Percentiles rank a stretch among this genome's conserved stretches.
Evolutionary conservation across 2,797 vertebrate species (phyloP).

Genomic region (Schizopygopsis pylzovi): DNA sequence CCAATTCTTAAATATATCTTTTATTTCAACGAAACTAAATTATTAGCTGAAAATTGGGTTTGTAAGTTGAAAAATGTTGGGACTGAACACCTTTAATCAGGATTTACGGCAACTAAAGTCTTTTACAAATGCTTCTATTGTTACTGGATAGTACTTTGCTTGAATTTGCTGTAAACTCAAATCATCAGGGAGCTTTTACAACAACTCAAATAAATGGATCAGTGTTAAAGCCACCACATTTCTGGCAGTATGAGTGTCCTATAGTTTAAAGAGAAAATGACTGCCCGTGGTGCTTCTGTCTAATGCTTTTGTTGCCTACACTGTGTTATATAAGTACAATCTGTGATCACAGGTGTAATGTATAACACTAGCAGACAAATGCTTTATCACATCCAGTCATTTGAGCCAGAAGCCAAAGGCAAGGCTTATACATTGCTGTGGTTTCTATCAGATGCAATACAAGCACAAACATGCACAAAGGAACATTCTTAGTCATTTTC

Average conservation of each 20-base stretch:
- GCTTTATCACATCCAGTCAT: constrained; percentile 12
- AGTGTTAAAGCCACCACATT: background rate
- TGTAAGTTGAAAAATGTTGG: no score
- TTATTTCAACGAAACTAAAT: no score
- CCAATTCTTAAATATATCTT: no score
- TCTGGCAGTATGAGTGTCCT: background rate
- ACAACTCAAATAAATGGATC: background rate
- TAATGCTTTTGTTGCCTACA: constrained; percentile 25
- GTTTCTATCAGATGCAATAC: constrained; percentile 3
- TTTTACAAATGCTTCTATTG: no score
- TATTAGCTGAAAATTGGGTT: no score
- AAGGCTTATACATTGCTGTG: constrained; percentile 19
- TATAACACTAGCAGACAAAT: constrained; percentile 19
- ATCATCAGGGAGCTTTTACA: background rate
- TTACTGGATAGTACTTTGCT: no score
- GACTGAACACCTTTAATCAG: no score
- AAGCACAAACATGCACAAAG: background rate
- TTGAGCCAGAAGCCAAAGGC: constrained; percentile 1
- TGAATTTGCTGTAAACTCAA: background rate
- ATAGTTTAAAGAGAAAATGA: constrained; percentile 1
- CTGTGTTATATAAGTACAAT: constrained; percentile 32
- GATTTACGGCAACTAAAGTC: no score
- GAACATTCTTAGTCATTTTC: background rate
- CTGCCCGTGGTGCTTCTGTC: background rate
- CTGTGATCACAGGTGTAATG: constrained; percentile 13